Base-by-base conservation (phyloP, 2,113 vertebrate genomes). In the Seriola quinqueradiata region DNA sequence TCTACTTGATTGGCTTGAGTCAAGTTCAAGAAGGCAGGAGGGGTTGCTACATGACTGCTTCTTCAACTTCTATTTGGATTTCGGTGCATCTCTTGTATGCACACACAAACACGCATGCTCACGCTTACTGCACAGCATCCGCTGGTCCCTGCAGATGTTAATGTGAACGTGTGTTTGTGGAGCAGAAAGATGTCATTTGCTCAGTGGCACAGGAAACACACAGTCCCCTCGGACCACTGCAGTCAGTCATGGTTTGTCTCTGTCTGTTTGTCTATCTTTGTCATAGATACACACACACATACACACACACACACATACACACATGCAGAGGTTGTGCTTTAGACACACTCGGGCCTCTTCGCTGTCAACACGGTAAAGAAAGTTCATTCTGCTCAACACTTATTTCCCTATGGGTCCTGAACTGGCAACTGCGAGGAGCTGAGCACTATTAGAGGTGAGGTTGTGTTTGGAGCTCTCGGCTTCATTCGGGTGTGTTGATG, bases 101-200 rank as follows among this genome's bases (percentile, higher is more conserved):
- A 70, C 58, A 21, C 60, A 59, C 52, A 77, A 17, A 70, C 23
- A 48, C 19, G 55, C 52, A 50, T 34, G 9, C 55, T 64, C 10
- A 44, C 23, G 57, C 76, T 81, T 79, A 28, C 75, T 60, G 52
- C 71, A 34, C 58, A 50, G 23, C 44, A 75, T 60, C 46, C 61
- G 12, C 2, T 14, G 36, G 77, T 88, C 86, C 86, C 83, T 36
- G 76, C 59, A 84, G 90, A 91, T 90, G 65, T 32, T 79, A 75
- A 89, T 65, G 74, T 82, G 89, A 91, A 86, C 70, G 69, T 88
- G 88, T 87, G 89, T 83, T 91, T 87, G 82, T 89, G 80, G 87
- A 92, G 91, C 91, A 88, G 90, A 91, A 90, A 92, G 79, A 91
- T 91, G 87, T 89, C 88, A 91, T 92, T 91, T 87, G 90, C 84